A percentile compares a stretch with the other conserved stretches of the same genome.
Conservation (phyloP, 2,797 vertebrate species). For the Philypnodon macrostomus region DNA sequence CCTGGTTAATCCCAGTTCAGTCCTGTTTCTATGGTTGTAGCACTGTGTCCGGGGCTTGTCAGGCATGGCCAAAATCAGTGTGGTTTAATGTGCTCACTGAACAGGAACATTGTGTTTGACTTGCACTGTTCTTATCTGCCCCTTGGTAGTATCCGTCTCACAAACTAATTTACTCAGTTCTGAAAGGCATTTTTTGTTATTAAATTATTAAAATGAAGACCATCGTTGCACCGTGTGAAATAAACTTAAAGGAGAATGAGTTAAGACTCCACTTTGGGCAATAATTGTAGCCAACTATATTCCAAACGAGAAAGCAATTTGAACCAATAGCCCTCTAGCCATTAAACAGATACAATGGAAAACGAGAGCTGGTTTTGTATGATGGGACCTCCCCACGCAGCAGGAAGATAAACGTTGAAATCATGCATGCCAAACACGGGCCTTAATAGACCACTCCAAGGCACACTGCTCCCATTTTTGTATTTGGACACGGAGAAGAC, state of each 20-base stretch:
- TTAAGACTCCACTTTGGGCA: conserved; percentile 42
- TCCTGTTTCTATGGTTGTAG: conserved; percentile 57
- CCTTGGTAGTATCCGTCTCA: conserved; percentile 64
- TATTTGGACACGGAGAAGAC: conserved; percentile 8
- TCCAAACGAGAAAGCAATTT: conserved; percentile 29
- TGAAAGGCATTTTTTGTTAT: conserved; percentile 64
- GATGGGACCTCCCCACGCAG: conserved; percentile 8
- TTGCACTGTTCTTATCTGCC: conserved; percentile 74
- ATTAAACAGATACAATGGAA: conserved; percentile 8
- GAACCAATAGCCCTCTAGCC: conserved; percentile 30
- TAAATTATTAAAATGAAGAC: conserved; percentile 69
- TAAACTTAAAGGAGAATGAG: conserved; percentile 43
- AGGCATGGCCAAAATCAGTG: conserved; percentile 66
- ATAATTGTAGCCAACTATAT: conserved; percentile 23
- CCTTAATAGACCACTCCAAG: conserved; percentile 2
- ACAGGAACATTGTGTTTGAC: conserved; percentile 77
- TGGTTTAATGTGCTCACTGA: conserved; percentile 75
- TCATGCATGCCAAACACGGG: conserved; percentile 1
- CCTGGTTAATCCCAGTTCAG: too few relatives aligned
- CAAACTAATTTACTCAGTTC: conserved; percentile 65
- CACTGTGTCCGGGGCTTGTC: conserved; percentile 61
- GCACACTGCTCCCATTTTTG: conserved; percentile 1
- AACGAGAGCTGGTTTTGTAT: conserved; percentile 1
- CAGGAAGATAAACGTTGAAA: conserved; percentile 17
- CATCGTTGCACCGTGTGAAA: conserved; percentile 42